Percentiles rank a stretch among this genome's conserved stretches.
phyloP scores from a whole-genome alignment of 2,888 invertebrate species.

The Spatulosminthurus flaviceps region DNA sequence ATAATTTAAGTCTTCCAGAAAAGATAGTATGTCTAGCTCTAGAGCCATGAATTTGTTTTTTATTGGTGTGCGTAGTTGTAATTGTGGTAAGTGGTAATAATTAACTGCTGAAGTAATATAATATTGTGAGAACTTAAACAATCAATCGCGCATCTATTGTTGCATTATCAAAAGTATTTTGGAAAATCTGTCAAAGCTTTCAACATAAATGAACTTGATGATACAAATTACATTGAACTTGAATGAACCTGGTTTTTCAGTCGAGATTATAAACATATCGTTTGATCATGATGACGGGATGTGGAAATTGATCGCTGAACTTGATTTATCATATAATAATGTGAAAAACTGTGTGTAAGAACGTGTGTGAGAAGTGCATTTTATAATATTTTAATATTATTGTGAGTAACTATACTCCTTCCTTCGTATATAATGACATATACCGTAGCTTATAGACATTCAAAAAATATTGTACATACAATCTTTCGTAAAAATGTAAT shows the following conservation, averaged over 20 bases:
- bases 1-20: constrained; percentile 2
- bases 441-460: not conserved
- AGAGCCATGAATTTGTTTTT: not conserved
- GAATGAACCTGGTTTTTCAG: constrained; percentile 14
- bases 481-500: constrained; percentile 10
- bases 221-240: constrained; percentile 18
- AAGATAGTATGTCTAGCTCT: not conserved
- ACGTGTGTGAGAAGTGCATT: not conserved
- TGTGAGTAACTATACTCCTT: not conserved
- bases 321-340: constrained; percentile 5
- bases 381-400: constrained; percentile 10
- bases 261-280: constrained; percentile 14
- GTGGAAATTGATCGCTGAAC: too few relatives aligned
- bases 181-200: constrained; percentile 9
- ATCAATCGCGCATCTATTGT: constrained; percentile 5
- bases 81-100: not conserved
- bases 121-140: constrained; percentile 3
- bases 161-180: constrained; percentile 18
- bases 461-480: not conserved
- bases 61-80: not conserved
- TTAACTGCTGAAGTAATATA: not conserved
- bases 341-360: not conserved
- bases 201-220: constrained; percentile 11
- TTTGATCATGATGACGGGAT: not conserved
- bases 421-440: not conserved